These are phyloP conservation scores for Netelia inedita DNA, from an alignment of 2,888 invertebrate genomes.

Conservation along the genomic window DNA sequence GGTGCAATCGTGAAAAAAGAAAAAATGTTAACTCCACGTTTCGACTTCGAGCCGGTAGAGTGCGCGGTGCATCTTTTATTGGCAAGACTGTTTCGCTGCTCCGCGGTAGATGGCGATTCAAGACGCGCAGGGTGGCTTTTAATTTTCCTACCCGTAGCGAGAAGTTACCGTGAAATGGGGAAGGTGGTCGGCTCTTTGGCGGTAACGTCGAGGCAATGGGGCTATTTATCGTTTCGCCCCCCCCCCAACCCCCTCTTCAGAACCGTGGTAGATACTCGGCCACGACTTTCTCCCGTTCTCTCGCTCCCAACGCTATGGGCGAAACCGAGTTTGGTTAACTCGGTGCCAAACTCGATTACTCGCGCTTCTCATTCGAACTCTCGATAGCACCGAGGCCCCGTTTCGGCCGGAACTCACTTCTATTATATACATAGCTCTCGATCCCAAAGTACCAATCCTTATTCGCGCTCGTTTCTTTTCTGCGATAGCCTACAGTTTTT, in stretches of 20 bases:
- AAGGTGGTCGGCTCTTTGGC: not conserved
- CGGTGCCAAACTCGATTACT: conserved; percentile 58
- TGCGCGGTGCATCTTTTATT: not conserved
- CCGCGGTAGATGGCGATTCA: not conserved
- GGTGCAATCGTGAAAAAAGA: not conserved
- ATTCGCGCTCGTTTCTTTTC: conserved; percentile 12
- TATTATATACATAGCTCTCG: conserved; percentile 24
- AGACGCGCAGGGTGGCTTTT: not conserved
- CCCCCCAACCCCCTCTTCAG: not conserved
- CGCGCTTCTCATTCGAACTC: conserved; percentile 48
- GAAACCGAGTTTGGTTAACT: conserved; percentile 63
- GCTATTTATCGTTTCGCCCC: conserved; percentile 54
- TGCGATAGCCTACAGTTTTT: not conserved
- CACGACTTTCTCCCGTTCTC: not conserved
- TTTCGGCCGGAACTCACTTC: conserved; percentile 26
- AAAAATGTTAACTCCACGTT: too few relatives aligned
- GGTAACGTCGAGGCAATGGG: conserved; percentile 47
- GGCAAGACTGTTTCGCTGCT: not conserved
- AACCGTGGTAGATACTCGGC: conserved; percentile 15
- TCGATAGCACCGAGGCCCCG: conserved; percentile 35
- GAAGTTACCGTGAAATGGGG: not conserved
- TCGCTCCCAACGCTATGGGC: conserved; percentile 5
- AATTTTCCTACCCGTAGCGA: conserved; percentile 11
- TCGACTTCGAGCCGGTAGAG: not conserved
- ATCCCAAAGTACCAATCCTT: conserved; percentile 24